phyloP scores from a whole-genome alignment of 2,113 vertebrate genomes.

The Lycocorax pyrrhopterus region DNA sequence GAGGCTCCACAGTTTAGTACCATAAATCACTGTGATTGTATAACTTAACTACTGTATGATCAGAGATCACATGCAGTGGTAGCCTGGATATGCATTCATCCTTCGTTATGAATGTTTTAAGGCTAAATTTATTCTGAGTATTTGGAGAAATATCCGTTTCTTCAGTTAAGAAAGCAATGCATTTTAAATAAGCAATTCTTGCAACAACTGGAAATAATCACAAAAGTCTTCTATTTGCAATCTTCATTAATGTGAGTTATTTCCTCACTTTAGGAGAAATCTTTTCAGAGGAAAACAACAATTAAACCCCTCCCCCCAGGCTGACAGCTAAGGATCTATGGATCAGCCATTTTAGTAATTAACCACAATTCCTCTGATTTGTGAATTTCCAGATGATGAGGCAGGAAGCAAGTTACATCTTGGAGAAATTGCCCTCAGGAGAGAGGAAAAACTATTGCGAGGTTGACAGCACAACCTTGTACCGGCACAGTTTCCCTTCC shows the following conservation, averaged over 20 bases:
- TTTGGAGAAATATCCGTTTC: slow-evolving; percentile 19
- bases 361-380: slow-evolving; percentile 67
- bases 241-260: slow-evolving; percentile 67
- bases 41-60: slow-evolving; percentile 61
- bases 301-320: slow-evolving; percentile 19
- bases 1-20: slow-evolving; percentile 49
- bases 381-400: slow-evolving; percentile 70
- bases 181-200: slow-evolving; percentile 55
- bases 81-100: slow-evolving; percentile 26
- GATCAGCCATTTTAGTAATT: slow-evolving; percentile 69
- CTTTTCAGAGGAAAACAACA: slow-evolving; percentile 61
- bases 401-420: slow-evolving; percentile 63
- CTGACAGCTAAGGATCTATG: slow-evolving; percentile 59
- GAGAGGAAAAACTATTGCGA: slow-evolving; percentile 63
- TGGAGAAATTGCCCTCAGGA: slow-evolving; percentile 67
- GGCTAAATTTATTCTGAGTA: slow-evolving; percentile 16
- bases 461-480: slow-evolving; percentile 67
- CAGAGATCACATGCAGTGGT: slow-evolving; percentile 56
- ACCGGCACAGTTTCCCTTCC: slow-evolving; percentile 50
- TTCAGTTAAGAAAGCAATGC: slow-evolving; percentile 13
- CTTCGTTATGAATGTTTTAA: slow-evolving; percentile 16
- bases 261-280: slow-evolving; percentile 51
- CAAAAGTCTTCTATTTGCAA: slow-evolving; percentile 35
- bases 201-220: slow-evolving; percentile 55
- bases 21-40: slow-evolving; percentile 64